Conservation (phyloP, 2,888 invertebrate species). For the Ophraella communa region DNA sequence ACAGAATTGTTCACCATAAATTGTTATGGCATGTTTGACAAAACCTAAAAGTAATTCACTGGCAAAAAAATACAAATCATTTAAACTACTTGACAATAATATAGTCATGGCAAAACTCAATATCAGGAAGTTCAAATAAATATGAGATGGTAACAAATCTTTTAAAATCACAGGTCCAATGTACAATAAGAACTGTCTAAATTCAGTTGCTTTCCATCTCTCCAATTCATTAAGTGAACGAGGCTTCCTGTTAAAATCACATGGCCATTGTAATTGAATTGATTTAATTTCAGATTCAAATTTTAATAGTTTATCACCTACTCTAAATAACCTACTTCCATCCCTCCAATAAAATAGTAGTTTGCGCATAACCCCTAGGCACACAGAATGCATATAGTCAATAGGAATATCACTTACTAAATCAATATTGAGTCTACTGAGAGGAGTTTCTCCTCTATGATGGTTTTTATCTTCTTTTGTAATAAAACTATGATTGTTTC, state of each 20-base stretch:
- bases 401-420: slow-evolving; percentile 34
- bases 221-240: background rate
- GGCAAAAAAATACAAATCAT: slow-evolving; percentile 29
- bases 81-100: background rate
- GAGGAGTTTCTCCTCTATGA: slow-evolving; percentile 34
- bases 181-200: slow-evolving; percentile 12
- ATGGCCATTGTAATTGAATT: slow-evolving; percentile 5
- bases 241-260: slow-evolving; percentile 9
- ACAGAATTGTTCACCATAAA: slow-evolving; percentile 30
- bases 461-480: slow-evolving; percentile 2
- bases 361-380: slow-evolving; percentile 40
- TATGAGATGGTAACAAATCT: background rate
- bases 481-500: background rate
- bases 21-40: slow-evolving; percentile 14
- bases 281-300: slow-evolving; percentile 9
- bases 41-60: slow-evolving; percentile 27
- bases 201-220: slow-evolving; percentile 7
- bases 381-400: slow-evolving; percentile 42
- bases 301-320: background rate
- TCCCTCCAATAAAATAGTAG: slow-evolving; percentile 38
- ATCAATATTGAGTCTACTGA: slow-evolving; percentile 30
- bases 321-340: slow-evolving; percentile 31
- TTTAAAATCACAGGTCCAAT: slow-evolving; percentile 5
- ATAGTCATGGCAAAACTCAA: slow-evolving; percentile 5
- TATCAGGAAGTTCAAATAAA: slow-evolving; percentile 10